Base-by-base conservation (phyloP, 2,797 vertebrate genomes). In the Botia almorhae region DNA sequence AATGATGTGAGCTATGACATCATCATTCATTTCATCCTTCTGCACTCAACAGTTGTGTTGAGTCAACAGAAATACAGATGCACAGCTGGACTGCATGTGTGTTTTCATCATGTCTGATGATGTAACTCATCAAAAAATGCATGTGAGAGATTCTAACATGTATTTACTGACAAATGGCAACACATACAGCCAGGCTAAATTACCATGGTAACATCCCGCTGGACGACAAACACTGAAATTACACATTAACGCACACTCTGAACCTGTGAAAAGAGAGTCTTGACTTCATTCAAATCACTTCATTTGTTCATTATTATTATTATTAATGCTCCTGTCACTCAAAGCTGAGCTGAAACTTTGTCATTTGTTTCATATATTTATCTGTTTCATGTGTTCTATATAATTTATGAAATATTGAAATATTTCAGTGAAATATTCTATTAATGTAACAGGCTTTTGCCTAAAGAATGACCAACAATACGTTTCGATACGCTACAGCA, bases 161-260 rank as follows among this genome's bases (percentile, higher is more conserved):
- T 33, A 70, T 79, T 82, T 74, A 80, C 71, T 81, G 26, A 79
- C 83, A 85, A 85, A 85, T 88, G 84, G 86, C 87, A 90, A 84
- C 72, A 74, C 83, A 87, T 89, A 86, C 86, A 87, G 80, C 89
- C 89, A 81, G 87, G 89, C 79, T 87, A 87, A 84, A 89, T 88
- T 83, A 83, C 76, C 85, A 89, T 86, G 85, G 73, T 82, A 85
- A 86, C 84, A 76, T 56, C 33, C 69, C 39, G 67, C 78, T 69
- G 78, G 84, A 82, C 82, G 82, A 78, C 48, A 82, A 77, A 58
- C 67, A 76, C 6, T 60, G 46, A n/a, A 60, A 68, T 26, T 17
- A 64, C 69, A 55, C 2, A 67, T 63, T 50, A 67, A 80, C 46
- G 19, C 56, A 50, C 69, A 69, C 56, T 63, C 21, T 82, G 43